Conservation (phyloP, 1,140 invertebrate genomes). For the Bombus sylvicola region DNA sequence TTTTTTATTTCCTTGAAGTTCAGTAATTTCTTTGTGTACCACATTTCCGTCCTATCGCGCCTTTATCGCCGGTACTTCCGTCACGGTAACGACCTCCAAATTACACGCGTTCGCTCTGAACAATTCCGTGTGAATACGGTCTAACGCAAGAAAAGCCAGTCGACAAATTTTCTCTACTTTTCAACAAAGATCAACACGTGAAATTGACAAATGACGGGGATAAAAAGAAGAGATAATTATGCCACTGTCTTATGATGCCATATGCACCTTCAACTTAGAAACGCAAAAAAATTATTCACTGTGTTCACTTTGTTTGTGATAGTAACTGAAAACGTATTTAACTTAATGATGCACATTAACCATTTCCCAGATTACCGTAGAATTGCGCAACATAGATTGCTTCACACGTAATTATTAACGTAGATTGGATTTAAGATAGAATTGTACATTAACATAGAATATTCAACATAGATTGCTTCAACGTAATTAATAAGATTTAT, state of each 20-base stretch:
- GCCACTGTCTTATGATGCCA: neutral
- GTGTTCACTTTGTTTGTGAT: neutral
- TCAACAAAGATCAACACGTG: neutral
- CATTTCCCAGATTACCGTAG: neutral
- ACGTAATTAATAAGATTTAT: too few species aligned
- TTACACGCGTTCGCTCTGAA: slow-evolving; percentile 9
- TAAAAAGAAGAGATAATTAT: neutral
- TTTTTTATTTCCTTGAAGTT: slow-evolving; percentile 3
- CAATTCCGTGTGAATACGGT: neutral
- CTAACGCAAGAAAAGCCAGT: neutral
- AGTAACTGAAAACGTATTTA: neutral
- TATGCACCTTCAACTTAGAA: neutral
- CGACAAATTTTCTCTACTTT: neutral
- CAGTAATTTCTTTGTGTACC: slow-evolving; percentile 2
- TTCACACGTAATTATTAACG: neutral
- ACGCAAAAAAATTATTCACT: neutral
- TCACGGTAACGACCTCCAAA: slow-evolving; percentile 26
- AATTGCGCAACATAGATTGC: neutral
- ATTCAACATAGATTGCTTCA: neutral
- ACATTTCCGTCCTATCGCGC: slow-evolving; percentile 20
- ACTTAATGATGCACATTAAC: neutral
- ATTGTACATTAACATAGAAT: neutral
- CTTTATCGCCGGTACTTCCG: slow-evolving; percentile 12
- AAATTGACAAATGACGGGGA: neutral
- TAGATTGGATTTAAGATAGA: neutral